Percentiles rank a stretch among this genome's conserved stretches.
Evolutionary conservation across 2,888 invertebrate species (phyloP).

Genomic region (Microctonus brassicae): DNA sequence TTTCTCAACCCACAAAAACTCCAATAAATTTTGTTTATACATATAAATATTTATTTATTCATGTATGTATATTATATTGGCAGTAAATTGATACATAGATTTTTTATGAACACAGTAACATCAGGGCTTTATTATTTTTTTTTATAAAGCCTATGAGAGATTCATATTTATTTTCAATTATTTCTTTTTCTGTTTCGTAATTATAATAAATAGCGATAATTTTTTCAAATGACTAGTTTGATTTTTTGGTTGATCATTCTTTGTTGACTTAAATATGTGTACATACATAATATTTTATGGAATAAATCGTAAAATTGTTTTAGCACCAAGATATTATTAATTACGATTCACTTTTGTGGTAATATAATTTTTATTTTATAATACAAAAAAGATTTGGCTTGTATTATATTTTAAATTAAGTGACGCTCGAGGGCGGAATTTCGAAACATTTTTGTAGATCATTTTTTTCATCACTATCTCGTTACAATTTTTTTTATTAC

Average conservation of each 20-base stretch:
- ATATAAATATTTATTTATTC: slow-evolving; percentile 16
- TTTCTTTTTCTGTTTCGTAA: not conserved
- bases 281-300: not conserved
- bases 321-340: slow-evolving; percentile 19
- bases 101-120: slow-evolving; percentile 27
- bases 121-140: not conserved
- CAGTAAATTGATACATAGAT: slow-evolving; percentile 21
- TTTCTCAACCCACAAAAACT: not conserved
- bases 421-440: not conserved
- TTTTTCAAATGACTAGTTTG: slow-evolving; percentile 7
- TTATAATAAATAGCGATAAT: not conserved
- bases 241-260: not conserved
- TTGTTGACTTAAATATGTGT: not conserved
- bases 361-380: slow-evolving; percentile 8
- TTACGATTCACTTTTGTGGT: not conserved
- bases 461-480: not conserved
- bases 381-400: slow-evolving; percentile 11
- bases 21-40: slow-evolving; percentile 8
- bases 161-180: not conserved
- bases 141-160: slow-evolving; percentile 3
- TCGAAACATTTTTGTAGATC: not conserved
- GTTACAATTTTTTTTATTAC: not conserved
- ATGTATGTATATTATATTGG: slow-evolving; percentile 12
- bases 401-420: slow-evolving; percentile 1
- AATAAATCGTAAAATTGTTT: slow-evolving; percentile 2